These are phyloP conservation scores for Sebastes oblongus DNA, from an alignment of 2,797 vertebrate genomes.

Conservation along the genomic window DNA sequence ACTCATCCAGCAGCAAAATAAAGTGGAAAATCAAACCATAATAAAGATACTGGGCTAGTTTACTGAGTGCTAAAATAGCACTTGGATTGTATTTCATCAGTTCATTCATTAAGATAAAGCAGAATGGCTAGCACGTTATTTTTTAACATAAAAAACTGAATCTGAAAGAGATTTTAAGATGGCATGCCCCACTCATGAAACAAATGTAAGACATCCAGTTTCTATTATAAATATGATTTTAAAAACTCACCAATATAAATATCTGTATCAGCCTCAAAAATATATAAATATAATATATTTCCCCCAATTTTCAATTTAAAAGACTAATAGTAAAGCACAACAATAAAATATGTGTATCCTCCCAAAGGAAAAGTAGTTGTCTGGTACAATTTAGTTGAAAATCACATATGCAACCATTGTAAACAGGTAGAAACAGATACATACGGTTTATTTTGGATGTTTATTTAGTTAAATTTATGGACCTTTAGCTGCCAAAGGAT, in stretches of 20 bases:
- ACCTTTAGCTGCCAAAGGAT: not conserved
- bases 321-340: not conserved
- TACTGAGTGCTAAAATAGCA: not conserved
- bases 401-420: not conserved
- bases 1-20: conserved; percentile 35
- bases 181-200: not conserved
- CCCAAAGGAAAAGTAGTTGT: not conserved
- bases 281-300: not conserved
- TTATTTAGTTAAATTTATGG: not conserved
- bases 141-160: not conserved
- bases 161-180: not conserved
- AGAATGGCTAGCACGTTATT: not conserved
- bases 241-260: not conserved
- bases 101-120: not conserved
- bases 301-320: not conserved
- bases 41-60: conserved; percentile 8
- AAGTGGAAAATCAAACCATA: conserved; percentile 23
- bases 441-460: not conserved
- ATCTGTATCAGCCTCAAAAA: not conserved
- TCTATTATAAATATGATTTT: not conserved
- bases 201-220: not conserved
- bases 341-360: not conserved
- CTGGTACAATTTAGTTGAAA: not conserved
- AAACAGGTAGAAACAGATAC: not conserved
- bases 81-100: not conserved